Evolutionary conservation across 2,113 vertebrate species (phyloP).

Genomic region (Columba livia): DNA sequence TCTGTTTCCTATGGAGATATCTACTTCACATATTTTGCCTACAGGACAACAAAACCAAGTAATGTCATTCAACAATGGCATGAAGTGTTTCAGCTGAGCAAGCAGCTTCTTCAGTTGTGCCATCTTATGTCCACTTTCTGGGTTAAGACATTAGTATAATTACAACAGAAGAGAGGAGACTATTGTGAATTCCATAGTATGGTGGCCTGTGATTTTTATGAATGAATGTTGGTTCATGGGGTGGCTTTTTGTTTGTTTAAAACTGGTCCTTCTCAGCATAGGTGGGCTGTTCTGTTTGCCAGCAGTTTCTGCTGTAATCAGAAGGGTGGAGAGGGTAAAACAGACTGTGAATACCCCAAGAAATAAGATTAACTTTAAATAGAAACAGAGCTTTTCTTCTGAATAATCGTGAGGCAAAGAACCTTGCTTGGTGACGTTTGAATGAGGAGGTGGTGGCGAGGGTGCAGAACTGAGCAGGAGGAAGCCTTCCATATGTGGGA

Average conservation of each 20-base stretch:
- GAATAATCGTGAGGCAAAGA: not conserved
- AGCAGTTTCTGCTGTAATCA: not conserved
- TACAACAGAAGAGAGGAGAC: not conserved
- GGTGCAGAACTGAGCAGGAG: not conserved
- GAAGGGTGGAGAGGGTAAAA: not conserved
- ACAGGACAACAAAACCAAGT: not conserved
- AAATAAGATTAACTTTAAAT: not conserved
- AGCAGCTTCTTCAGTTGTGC: not conserved
- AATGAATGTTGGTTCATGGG: not conserved
- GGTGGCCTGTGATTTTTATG: not conserved
- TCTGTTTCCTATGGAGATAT: not conserved
- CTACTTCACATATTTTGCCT: not conserved
- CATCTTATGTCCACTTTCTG: fast-evolving
- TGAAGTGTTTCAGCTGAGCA: not conserved
- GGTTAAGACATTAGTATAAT: not conserved
- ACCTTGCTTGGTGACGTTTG: not conserved
- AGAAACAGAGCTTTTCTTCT: not conserved
- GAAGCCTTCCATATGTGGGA: not conserved
- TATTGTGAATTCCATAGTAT: not conserved
- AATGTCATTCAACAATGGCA: not conserved
- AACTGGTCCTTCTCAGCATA: not conserved
- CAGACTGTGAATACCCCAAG: not conserved
- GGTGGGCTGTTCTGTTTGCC: not conserved
- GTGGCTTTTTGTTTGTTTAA: not conserved
- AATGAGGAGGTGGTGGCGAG: not conserved